Percentiles rank a stretch among this genome's conserved stretches.
phyloP scores from a whole-genome alignment of 2,888 invertebrate species.

The Eupithecia vulgata region DNA sequence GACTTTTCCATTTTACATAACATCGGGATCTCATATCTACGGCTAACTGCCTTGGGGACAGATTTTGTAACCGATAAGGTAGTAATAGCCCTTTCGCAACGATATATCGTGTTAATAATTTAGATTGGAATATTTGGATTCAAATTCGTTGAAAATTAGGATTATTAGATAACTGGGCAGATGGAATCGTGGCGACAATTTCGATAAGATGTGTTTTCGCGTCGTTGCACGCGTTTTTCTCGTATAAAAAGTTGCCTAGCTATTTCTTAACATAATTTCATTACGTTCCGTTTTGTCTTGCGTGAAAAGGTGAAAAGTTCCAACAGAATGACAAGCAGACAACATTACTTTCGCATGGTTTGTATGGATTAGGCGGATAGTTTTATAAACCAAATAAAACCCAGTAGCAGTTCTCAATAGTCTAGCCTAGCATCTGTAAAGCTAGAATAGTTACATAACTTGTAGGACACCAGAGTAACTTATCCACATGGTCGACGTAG shows the following conservation, averaged over 20 bases:
- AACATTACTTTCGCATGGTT: not conserved
- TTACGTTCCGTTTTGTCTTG: not conserved
- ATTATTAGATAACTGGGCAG: not conserved
- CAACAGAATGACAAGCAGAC: not conserved
- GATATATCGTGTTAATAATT: slow-evolving; percentile 26
- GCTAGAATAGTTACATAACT: not conserved
- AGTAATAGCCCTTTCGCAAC: slow-evolving; percentile 26
- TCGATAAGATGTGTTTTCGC: not conserved
- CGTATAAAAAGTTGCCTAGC: not conserved
- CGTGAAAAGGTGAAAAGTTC: not conserved
- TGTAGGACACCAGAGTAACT: not conserved
- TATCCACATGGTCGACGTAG: not conserved
- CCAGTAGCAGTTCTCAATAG: not conserved
- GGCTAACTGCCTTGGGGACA: slow-evolving; percentile 35
- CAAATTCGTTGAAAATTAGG: slow-evolving; percentile 18
- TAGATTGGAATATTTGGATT: slow-evolving; percentile 16
- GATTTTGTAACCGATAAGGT: slow-evolving; percentile 27
- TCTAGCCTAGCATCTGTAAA: not conserved
- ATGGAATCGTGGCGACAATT: not conserved
- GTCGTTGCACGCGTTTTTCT: not conserved
- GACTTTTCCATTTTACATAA: slow-evolving; percentile 37
- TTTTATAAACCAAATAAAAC: not conserved
- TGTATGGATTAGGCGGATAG: not conserved
- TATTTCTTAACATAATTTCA: not conserved
- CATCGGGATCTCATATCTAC: slow-evolving; percentile 38